Base-by-base conservation (phyloP, 2,113 vertebrate species). In the Copsychus sechellarum region DNA sequence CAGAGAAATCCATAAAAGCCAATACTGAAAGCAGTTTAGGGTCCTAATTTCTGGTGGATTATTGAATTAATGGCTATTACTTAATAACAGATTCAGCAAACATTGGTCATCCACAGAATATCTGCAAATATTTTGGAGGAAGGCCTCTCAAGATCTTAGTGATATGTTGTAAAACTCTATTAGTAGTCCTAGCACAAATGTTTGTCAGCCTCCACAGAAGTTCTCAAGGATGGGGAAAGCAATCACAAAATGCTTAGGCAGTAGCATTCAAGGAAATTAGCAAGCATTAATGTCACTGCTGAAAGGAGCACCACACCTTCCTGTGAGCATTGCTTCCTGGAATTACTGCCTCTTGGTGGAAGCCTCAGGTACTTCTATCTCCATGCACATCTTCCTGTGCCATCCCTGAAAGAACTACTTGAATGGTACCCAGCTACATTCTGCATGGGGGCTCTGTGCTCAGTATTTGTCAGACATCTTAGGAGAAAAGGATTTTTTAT, bases 361-460 rank as follows among this genome's bases (percentile, higher is more conserved):
- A 90, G 69, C 8, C 70, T 92, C 66, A 54, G 48, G 70, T 58
- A 51, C 18, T 85, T 71, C 40, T 62, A 3, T 54, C 80, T 88
- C 51, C 12, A 22, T 26, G 42, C 34, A 33, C 53, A 43, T 88
- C 42, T 88, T 51, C 42, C 42, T 88, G 90, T 87, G 77, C 74
- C 31, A 33, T 77, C 17, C 82, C 34, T 90, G 71, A 90, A 62
- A 92, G 62, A 91, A 82, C 13, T 51, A 58, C 58, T 90, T 93
- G 64, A 94, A 81, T 77, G 88, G 51, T 51, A 81, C 12, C 71
- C 93, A 95, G 88, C 88, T 94, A 83, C 88, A 67, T 90, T 88
- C 76, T 84, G 72, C 10, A 5, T 6, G 29, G 53, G 4, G 5
- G 5, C 62, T 90, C 51, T 34, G 51, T 93, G 64, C 51, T 93